Evolutionary conservation across 2,888 invertebrate species (phyloP).

Genomic region (Ectobius pallidus): DNA sequence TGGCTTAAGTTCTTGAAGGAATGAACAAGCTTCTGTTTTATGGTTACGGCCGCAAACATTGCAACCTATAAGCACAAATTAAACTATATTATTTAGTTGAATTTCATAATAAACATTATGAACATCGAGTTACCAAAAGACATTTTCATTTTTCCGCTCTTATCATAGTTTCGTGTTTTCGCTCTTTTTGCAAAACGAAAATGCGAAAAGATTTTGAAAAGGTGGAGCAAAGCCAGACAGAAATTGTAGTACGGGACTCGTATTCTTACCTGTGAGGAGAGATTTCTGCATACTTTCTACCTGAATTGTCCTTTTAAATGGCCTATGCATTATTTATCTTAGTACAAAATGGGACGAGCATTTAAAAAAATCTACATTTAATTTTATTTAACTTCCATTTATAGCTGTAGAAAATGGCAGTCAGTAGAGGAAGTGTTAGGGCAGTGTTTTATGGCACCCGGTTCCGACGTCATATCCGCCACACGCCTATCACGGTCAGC

Average conservation of each 20-base stretch:
- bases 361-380: not conserved
- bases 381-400: not conserved
- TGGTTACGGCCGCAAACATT: constrained; percentile 62
- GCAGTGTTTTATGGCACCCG: no score
- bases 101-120: no score
- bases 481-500: not conserved
- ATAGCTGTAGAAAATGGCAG: constrained; percentile 3
- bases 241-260: not conserved
- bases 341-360: not conserved
- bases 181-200: constrained; percentile 13
- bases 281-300: not conserved
- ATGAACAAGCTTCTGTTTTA: constrained; percentile 56
- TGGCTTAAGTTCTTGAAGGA: constrained; percentile 53
- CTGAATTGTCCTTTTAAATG: not conserved
- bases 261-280: constrained; percentile 9
- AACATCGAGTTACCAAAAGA: no score
- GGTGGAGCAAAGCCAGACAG: constrained; percentile 17
- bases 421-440: no score
- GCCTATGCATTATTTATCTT: not conserved
- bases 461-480: not conserved
- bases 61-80: constrained; percentile 52
- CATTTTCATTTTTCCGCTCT: no score
- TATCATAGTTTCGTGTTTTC: no score
- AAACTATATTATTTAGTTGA: no score
- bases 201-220: constrained; percentile 23